These are phyloP conservation scores for Crioceris asparagi DNA, from an alignment of 2,888 invertebrate genomes.

Conservation along the genomic window DNA sequence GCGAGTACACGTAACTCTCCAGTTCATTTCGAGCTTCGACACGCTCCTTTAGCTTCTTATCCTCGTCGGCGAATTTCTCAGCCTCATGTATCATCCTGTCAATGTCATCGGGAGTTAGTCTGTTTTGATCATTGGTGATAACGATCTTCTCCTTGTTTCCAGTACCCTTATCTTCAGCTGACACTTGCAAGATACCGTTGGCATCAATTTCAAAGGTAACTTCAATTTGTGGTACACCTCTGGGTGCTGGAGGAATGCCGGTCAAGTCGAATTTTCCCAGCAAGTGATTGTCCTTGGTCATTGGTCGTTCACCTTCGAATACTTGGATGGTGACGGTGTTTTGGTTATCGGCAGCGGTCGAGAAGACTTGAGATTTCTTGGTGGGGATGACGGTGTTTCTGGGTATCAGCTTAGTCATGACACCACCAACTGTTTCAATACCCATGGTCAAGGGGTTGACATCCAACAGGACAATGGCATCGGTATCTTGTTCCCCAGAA, in stretches of 20 bases:
- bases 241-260: no score
- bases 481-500: slow-evolving; percentile 93
- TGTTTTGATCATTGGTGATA: slow-evolving; percentile 92
- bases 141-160: slow-evolving; percentile 98
- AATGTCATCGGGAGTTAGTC: slow-evolving; percentile 94
- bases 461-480: slow-evolving; percentile 86
- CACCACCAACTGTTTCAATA: slow-evolving; percentile 99
- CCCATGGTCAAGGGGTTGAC: slow-evolving; percentile 98
- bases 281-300: slow-evolving; percentile 99
- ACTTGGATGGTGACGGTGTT: slow-evolving; percentile 98
- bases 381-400: slow-evolving; percentile 98
- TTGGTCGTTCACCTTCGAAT: slow-evolving; percentile 97
- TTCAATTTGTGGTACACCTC: no score
- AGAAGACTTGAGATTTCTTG: slow-evolving; percentile 98
- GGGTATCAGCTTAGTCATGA: slow-evolving; percentile 98
- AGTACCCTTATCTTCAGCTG: slow-evolving; percentile 96
- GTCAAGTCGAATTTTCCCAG: slow-evolving; percentile 97
- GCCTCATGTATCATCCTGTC: slow-evolving; percentile 99
- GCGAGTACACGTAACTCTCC: slow-evolving; percentile 93
- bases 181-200: slow-evolving; percentile 89
- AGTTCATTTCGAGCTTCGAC: slow-evolving; percentile 95
- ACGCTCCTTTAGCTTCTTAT: slow-evolving; percentile 90
- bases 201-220: slow-evolving; percentile 92
- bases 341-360: slow-evolving; percentile 97
- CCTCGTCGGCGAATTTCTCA: slow-evolving; percentile 97